phyloP scores from a whole-genome alignment of 2,888 invertebrate genomes.

The Lepetodrilus schrolli region DNA sequence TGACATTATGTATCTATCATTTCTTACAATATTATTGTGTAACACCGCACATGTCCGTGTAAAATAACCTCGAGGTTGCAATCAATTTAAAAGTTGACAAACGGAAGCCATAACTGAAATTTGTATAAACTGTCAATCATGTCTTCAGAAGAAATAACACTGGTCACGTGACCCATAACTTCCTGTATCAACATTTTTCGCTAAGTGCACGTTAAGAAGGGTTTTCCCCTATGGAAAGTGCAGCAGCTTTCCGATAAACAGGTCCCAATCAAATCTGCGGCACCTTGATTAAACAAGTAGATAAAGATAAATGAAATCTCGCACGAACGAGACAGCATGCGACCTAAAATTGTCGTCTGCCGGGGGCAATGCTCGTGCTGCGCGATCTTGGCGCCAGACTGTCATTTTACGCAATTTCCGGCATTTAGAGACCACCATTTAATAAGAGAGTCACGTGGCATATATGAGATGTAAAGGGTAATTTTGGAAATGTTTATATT shows the following conservation, averaged over 20 bases:
- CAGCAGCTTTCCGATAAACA: not conserved
- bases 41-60: no score
- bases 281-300: not conserved
- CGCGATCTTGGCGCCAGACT: slow-evolving; percentile 29
- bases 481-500: slow-evolving; percentile 13
- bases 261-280: not conserved
- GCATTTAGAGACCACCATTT: slow-evolving; percentile 6
- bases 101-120: not conserved
- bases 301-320: slow-evolving; percentile 26
- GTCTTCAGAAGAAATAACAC: not conserved
- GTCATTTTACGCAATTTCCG: slow-evolving; percentile 35
- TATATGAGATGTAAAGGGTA: slow-evolving; percentile 14
- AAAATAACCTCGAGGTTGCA: no score
- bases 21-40: no score
- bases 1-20: no score
- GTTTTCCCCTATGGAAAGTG: not conserved
- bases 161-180: not conserved
- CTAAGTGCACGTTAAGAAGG: not conserved
- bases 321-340: slow-evolving; percentile 8
- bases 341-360: slow-evolving; percentile 23
- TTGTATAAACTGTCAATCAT: not conserved
- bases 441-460: slow-evolving; percentile 5
- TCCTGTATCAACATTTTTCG: no score
- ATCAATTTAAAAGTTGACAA: not conserved
- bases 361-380: slow-evolving; percentile 24